A percentile compares a stretch with the other conserved stretches of the same genome.
Evolutionary conservation across 2,888 invertebrate species (phyloP).

Genomic region (Ophioninae sp.): DNA sequence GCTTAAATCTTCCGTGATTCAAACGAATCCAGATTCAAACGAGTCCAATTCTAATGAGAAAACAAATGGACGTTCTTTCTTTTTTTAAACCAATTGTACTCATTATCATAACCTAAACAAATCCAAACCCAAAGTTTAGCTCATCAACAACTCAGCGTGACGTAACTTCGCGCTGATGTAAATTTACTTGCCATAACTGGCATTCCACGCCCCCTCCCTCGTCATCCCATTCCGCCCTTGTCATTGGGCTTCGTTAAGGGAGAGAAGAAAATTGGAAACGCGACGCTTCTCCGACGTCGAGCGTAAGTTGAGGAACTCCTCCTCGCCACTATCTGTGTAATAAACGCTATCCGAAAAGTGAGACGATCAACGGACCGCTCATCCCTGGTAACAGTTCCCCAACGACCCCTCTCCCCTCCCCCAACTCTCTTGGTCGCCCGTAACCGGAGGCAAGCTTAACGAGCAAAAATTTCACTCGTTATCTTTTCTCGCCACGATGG

Average conservation of each 20-base stretch:
- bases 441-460: conserved; percentile 67
- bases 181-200: conserved; percentile 1
- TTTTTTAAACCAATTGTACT: no score
- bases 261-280: conserved; percentile 15
- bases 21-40: no score
- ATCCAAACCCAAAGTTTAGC: neutral
- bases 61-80: no score
- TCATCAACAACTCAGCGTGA: neutral
- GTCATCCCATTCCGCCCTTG: neutral
- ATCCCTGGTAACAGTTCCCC: conserved; percentile 2
- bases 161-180: neutral
- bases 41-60: no score
- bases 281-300: neutral
- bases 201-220: neutral
- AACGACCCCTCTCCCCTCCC: no score
- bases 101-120: no score
- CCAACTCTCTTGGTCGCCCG: conserved; percentile 17
- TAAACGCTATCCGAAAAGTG: conserved; percentile 44
- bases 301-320: conserved; percentile 23
- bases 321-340: conserved; percentile 8
- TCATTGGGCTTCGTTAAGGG: neutral
- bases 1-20: neutral
- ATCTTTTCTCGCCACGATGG: conserved; percentile 54
- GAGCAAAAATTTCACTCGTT: conserved; percentile 73
- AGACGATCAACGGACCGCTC: conserved; percentile 13